Evolutionary conservation across 2,113 vertebrate genomes (phyloP).

Genomic region (Ibidorhyncha struthersii): DNA sequence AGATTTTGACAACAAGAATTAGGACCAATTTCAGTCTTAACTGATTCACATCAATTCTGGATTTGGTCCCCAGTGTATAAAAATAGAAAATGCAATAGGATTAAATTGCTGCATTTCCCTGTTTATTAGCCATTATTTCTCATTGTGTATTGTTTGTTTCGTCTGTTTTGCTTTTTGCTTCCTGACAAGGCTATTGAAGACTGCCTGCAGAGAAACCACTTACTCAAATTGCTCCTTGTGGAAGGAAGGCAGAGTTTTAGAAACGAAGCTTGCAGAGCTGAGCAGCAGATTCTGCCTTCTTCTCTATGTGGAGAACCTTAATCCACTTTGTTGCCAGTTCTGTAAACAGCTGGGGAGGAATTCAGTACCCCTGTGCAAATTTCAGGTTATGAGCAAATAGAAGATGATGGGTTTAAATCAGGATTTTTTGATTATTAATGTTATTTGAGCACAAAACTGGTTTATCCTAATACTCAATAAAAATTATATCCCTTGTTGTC

Average conservation of each 20-base stretch:
- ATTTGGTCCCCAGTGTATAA: not conserved
- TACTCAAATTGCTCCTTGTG: conserved; percentile 36
- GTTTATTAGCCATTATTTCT: conserved; percentile 46
- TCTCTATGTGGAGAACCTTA: not conserved
- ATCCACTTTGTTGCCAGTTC: not conserved
- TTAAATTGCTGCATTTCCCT: conserved; percentile 17
- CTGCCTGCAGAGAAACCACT: conserved; percentile 35
- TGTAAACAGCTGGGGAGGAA: not conserved
- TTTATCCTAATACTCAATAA: not conserved
- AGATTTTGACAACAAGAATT: not conserved
- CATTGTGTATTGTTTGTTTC: not conserved
- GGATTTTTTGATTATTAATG: not conserved
- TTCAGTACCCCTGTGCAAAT: not conserved
- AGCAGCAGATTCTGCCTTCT: not conserved
- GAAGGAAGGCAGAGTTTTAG: not conserved
- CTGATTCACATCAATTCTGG: not conserved
- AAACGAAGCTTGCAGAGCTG: not conserved
- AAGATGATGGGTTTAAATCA: not conserved
- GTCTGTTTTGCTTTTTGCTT: conserved; percentile 44
- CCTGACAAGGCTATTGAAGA: conserved; percentile 26
- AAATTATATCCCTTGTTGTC: not conserved
- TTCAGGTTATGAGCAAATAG: not conserved
- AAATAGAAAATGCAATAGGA: conserved; percentile 30
- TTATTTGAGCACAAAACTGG: not conserved
- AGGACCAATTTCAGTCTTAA: conserved; percentile 13